phyloP scores from a whole-genome alignment of 1,140 invertebrate genomes.

The Heliconius hewitsoni region DNA sequence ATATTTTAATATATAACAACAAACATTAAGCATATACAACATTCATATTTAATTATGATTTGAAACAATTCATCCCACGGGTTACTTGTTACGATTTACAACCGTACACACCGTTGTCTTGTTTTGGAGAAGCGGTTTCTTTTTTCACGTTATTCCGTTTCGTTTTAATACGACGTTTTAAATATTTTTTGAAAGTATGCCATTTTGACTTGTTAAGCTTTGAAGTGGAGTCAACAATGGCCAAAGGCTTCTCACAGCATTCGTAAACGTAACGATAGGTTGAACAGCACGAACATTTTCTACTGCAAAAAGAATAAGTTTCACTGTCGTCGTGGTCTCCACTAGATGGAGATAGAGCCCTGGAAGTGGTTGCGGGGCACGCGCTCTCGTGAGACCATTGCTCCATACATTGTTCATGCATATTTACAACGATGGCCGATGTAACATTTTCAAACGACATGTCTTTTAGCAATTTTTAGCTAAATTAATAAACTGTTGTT shows the following conservation, averaged over 20 bases:
- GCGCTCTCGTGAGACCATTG: slow-evolving; percentile 43
- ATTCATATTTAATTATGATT: slow-evolving; percentile 5
- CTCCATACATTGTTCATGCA: slow-evolving; percentile 19
- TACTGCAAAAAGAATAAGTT: slow-evolving; percentile 43
- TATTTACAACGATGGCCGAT: background rate
- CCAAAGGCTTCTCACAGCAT: slow-evolving; percentile 45
- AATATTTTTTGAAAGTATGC: slow-evolving; percentile 49
- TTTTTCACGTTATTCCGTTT: slow-evolving; percentile 26
- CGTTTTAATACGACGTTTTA: slow-evolving; percentile 43
- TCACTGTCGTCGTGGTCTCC: slow-evolving; percentile 51
- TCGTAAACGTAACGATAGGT: slow-evolving; percentile 30
- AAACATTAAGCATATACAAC: slow-evolving; percentile 8
- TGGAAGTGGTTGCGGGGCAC: slow-evolving; percentile 55
- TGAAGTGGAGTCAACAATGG: slow-evolving; percentile 52
- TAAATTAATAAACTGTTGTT: background rate
- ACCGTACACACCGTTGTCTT: background rate
- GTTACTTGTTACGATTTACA: background rate
- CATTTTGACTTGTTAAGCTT: slow-evolving; percentile 53
- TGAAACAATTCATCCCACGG: background rate
- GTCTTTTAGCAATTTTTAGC: background rate
- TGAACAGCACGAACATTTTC: slow-evolving; percentile 48
- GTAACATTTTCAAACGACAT: slow-evolving; percentile 10
- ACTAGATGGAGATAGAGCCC: slow-evolving; percentile 48
- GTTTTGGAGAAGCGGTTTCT: background rate
- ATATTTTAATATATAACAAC: slow-evolving; percentile 13